Conservation (phyloP, 2,113 vertebrate genomes). For the Rhizomys pruinosus region DNA sequence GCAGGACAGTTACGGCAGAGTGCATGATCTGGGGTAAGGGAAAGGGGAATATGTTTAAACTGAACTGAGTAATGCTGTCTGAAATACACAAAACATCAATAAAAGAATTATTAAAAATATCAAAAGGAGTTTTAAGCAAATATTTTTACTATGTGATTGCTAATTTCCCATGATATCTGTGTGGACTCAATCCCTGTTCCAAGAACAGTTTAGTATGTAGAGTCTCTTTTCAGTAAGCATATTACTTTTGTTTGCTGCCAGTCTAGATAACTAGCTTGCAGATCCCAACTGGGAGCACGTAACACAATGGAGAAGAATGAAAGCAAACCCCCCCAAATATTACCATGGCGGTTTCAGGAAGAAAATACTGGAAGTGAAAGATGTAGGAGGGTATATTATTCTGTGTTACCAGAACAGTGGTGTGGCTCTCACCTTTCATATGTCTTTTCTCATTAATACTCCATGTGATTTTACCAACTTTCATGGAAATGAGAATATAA, state of each 20-base stretch:
- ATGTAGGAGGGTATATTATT: neutral
- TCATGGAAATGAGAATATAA: no score
- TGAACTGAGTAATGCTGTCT: no score
- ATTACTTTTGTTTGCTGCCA: no score
- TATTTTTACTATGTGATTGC: neutral
- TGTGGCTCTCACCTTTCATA: neutral
- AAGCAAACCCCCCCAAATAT: neutral
- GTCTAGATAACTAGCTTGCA: slow-evolving; percentile 25
- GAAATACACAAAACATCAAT: no score
- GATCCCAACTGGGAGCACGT: neutral
- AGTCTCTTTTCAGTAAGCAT: slow-evolving; percentile 17
- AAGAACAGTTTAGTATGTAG: neutral
- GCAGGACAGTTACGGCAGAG: no score
- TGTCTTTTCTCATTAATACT: slow-evolving; percentile 6
- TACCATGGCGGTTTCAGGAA: no score
- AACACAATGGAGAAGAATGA: slow-evolving; percentile 10
- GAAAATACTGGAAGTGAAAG: slow-evolving; percentile 48
- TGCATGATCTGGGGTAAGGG: no score
- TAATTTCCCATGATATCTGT: slow-evolving; percentile 7
- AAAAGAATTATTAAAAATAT: no score
- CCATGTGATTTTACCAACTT: neutral
- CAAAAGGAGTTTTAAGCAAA: neutral
- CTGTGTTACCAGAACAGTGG: neutral
- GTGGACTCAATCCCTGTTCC: neutral
- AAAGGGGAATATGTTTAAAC: no score